Conservation (phyloP, 2,888 invertebrate species). For the Drosophila prostipennis region DNA sequence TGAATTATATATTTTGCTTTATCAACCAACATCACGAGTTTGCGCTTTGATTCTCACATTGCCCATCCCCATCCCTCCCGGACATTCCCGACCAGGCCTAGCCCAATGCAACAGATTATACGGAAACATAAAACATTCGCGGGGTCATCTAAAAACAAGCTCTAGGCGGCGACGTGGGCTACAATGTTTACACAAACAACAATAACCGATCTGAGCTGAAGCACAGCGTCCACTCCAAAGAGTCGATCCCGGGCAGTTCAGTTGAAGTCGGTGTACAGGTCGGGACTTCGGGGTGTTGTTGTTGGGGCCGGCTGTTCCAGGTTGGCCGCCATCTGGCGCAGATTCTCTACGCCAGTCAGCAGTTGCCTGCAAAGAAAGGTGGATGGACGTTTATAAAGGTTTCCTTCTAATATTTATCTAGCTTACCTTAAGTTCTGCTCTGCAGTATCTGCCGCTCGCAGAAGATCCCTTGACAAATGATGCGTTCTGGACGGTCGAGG, state of each 20-base stretch:
- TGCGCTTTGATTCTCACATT: conserved; percentile 64
- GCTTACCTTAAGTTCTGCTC: conserved; percentile 87
- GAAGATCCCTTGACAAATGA: conserved; percentile 86
- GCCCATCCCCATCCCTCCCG: conserved; percentile 15
- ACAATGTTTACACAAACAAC: conserved; percentile 43
- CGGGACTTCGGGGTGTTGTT: conserved; percentile 68
- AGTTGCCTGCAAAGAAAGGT: conserved; percentile 85
- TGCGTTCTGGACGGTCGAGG: conserved; percentile 84
- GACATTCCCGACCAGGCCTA: conserved; percentile 16
- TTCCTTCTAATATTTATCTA: neutral
- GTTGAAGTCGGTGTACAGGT: conserved; percentile 77
- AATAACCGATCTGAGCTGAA: conserved; percentile 30
- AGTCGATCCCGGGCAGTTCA: conserved; percentile 6
- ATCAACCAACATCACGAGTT: conserved; percentile 72
- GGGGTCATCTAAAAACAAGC: conserved; percentile 57
- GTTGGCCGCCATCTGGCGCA: conserved; percentile 87
- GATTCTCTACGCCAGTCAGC: conserved; percentile 88
- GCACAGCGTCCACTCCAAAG: conserved; percentile 12
- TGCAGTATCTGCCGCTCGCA: conserved; percentile 87
- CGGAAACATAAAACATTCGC: conserved; percentile 19
- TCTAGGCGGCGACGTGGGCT: conserved; percentile 48
- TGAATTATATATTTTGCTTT: conserved; percentile 40
- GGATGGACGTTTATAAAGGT: too few species aligned
- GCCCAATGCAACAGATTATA: conserved; percentile 44
- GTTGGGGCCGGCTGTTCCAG: conserved; percentile 85